These are phyloP conservation scores for Lagopus leucura DNA, from an alignment of 2,113 vertebrate genomes.

Conservation along the genomic window DNA sequence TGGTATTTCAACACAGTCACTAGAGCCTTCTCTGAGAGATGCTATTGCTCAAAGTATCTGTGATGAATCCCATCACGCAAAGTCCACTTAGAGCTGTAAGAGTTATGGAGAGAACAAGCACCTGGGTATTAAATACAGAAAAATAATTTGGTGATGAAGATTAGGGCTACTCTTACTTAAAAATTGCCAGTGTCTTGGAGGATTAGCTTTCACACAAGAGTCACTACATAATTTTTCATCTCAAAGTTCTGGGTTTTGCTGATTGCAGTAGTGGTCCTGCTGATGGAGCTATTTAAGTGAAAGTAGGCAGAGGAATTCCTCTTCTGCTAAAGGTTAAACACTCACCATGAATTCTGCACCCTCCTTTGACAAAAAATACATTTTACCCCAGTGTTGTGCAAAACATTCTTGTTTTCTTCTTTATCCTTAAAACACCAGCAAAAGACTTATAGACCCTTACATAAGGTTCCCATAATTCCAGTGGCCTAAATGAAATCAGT, in stretches of 20 bases:
- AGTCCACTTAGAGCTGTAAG: background rate
- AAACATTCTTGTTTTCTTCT: background rate
- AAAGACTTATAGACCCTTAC: constrained; percentile 14
- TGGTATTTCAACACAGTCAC: background rate
- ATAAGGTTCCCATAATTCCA: constrained; percentile 69
- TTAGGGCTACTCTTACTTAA: background rate
- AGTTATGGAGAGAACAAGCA: background rate
- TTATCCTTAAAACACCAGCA: constrained; percentile 10
- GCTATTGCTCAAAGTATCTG: background rate
- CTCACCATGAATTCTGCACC: background rate
- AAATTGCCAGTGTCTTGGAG: background rate
- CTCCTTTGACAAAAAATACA: background rate
- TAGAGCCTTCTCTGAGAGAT: background rate
- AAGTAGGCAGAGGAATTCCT: background rate
- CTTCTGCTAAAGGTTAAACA: background rate
- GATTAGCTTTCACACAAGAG: background rate
- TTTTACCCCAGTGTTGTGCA: background rate
- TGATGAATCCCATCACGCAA: background rate
- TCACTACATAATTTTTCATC: background rate
- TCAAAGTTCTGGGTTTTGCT: background rate
- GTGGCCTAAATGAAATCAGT: constrained; percentile 50
- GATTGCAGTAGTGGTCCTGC: background rate
- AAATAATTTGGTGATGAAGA: background rate
- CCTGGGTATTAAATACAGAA: background rate
- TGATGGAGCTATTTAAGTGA: background rate